A percentile compares a stretch with the other conserved stretches of the same genome.
phyloP scores from a whole-genome alignment of 2,888 invertebrate genomes.

The Hemistola chrysoprasaria region DNA sequence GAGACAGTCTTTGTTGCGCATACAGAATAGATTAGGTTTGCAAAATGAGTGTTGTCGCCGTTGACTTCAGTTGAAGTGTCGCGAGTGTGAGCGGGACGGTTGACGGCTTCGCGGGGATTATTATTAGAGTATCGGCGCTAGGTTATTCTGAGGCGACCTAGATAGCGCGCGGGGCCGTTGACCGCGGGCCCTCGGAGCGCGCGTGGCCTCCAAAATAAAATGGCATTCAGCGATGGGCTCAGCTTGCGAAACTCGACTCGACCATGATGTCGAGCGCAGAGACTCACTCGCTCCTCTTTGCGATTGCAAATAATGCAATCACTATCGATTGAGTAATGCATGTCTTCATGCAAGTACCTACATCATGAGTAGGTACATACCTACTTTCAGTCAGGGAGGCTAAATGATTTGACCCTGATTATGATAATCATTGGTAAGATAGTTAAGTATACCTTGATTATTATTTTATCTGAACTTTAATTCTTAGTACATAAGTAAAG shows the following conservation, averaged over 20 bases:
- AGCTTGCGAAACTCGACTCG: conserved; percentile 76
- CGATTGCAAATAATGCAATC: conserved; percentile 61
- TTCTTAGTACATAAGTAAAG: no score
- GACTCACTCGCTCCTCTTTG: conserved; percentile 55
- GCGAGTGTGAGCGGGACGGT: conserved; percentile 68
- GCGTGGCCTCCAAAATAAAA: conserved; percentile 81
- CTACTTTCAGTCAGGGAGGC: conserved; percentile 11
- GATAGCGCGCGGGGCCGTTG: conserved; percentile 78
- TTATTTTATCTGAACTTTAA: no score
- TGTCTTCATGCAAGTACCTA: conserved; percentile 12
- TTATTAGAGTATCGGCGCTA: conserved; percentile 82
- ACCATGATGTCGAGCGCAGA: conserved; percentile 63
- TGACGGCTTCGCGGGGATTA: conserved; percentile 70
- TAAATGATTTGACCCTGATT: conserved; percentile 12
- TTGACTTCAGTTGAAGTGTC: conserved; percentile 48
- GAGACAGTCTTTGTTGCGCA: conserved; percentile 59
- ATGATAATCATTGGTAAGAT: conserved; percentile 3
- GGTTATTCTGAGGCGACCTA: conserved; percentile 82
- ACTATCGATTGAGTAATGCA: conserved; percentile 45
- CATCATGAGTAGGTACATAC: conserved; percentile 11
- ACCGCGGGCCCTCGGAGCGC: conserved; percentile 78
- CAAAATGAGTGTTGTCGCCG: conserved; percentile 63
- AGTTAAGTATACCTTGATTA: conserved; percentile 5
- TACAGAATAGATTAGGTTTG: conserved; percentile 53
- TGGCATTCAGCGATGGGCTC: conserved; percentile 80